phyloP scores from a whole-genome alignment of 2,797 vertebrate species.

The Takifugu rubripes region DNA sequence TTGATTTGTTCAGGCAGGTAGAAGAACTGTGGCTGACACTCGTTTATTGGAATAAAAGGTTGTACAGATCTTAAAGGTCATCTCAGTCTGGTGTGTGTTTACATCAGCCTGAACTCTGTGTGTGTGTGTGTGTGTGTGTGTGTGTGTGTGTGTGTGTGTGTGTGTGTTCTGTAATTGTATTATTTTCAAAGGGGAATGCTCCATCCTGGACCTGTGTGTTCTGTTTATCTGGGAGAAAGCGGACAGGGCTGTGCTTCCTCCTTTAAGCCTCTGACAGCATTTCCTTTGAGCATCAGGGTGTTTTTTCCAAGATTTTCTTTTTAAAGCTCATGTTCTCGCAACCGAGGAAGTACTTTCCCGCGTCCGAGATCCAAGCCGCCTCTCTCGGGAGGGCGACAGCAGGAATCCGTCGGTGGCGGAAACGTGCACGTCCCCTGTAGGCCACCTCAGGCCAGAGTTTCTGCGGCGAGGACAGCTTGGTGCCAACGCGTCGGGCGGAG shows the following conservation, averaged over 20 bases:
- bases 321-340: not conserved
- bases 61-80: constrained; percentile 34
- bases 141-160: not conserved
- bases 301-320: not conserved
- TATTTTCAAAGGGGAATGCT: too few relatives aligned
- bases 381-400: too few relatives aligned
- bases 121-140: not conserved
- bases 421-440: too few relatives aligned
- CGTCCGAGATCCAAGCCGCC: too few relatives aligned
- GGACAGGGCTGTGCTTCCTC: constrained; percentile 27
- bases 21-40: not conserved
- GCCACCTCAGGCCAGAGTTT: too few relatives aligned
- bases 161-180: too few relatives aligned
- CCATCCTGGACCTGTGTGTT: not conserved
- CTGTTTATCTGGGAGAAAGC: constrained; percentile 35
- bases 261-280: constrained; percentile 14
- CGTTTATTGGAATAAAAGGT: constrained; percentile 18
- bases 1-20: not conserved
- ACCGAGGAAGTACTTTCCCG: too few relatives aligned
- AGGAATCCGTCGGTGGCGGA: too few relatives aligned
- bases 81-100: not conserved
- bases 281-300: constrained; percentile 16
- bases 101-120: not conserved
- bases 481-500: too few relatives aligned
- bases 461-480: too few relatives aligned